These are phyloP conservation scores for Forbesichthys papilliferus DNA, from an alignment of 2,113 vertebrate genomes.

Conservation along the genomic window DNA sequence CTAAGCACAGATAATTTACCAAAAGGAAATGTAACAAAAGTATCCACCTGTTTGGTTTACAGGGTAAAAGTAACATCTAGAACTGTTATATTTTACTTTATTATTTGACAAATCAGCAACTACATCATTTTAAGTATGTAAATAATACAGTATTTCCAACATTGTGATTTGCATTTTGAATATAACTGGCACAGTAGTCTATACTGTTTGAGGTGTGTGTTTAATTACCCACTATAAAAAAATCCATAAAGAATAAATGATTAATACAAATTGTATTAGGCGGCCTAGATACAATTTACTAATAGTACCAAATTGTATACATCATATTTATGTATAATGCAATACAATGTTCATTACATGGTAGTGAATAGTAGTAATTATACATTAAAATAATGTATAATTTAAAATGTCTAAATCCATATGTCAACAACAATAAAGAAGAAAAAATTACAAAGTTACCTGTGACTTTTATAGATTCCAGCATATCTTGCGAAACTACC, in stretches of 20 bases:
- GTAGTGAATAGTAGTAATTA: neutral
- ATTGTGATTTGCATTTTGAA: too few species aligned
- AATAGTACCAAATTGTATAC: neutral
- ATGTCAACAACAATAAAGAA: neutral
- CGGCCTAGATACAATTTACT: neutral
- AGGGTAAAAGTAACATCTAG: neutral
- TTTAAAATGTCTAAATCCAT: neutral
- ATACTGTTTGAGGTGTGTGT: too few species aligned
- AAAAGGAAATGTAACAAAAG: neutral
- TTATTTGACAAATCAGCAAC: too few species aligned
- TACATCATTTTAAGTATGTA: too few species aligned
- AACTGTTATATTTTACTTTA: neutral
- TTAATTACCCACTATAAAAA: too few species aligned
- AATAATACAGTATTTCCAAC: too few species aligned
- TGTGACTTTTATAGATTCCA: slow-evolving; percentile 72
- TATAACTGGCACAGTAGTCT: too few species aligned
- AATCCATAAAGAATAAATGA: neutral
- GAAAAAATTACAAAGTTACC: slow-evolving; percentile 48
- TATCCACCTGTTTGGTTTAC: slow-evolving; percentile 2
- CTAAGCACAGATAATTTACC: slow-evolving; percentile 2
- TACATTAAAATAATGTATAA: too few species aligned
- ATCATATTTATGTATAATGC: neutral
- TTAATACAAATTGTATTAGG: neutral
- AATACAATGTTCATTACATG: neutral
- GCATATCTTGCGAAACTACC: slow-evolving; percentile 44